Evolutionary conservation across 2,113 vertebrate species (phyloP).

Genomic region (Dryoscopus gambensis): DNA sequence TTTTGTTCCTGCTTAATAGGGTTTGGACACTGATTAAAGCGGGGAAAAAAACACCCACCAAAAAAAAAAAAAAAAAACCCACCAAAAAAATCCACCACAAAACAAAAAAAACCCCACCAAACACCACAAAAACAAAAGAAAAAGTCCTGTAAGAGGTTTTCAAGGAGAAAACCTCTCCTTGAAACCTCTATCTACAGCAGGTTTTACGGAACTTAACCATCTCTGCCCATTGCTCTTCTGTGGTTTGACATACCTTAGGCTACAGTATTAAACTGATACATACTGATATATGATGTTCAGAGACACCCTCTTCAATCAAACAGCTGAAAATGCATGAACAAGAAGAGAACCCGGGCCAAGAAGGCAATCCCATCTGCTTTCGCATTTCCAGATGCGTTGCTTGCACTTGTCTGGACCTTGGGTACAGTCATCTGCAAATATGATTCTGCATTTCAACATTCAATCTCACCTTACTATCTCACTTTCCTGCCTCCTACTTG

Average conservation of each 20-base stretch:
- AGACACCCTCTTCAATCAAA: neutral
- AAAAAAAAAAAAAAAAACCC: neutral
- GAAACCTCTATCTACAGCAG: neutral
- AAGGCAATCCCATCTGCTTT: neutral
- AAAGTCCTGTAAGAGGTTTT: neutral
- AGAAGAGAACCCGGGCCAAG: neutral
- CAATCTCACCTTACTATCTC: neutral
- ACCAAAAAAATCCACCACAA: neutral
- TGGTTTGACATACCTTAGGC: neutral
- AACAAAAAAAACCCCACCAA: neutral
- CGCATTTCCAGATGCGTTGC: neutral
- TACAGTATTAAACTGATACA: neutral
- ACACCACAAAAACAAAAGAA: neutral
- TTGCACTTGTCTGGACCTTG: neutral
- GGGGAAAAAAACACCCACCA: neutral
- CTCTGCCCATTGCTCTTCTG: neutral
- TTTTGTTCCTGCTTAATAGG: slow-evolving; percentile 34
- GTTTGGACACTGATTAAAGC: slow-evolving; percentile 5
- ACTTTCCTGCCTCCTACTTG: neutral
- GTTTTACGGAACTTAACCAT: neutral
- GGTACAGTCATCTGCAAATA: neutral
- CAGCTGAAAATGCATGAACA: neutral
- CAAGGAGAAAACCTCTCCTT: no score
- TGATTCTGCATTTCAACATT: neutral
- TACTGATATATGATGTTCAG: neutral